phyloP scores from a whole-genome alignment of 2,113 vertebrate genomes.

The Sebastes fasciatus region DNA sequence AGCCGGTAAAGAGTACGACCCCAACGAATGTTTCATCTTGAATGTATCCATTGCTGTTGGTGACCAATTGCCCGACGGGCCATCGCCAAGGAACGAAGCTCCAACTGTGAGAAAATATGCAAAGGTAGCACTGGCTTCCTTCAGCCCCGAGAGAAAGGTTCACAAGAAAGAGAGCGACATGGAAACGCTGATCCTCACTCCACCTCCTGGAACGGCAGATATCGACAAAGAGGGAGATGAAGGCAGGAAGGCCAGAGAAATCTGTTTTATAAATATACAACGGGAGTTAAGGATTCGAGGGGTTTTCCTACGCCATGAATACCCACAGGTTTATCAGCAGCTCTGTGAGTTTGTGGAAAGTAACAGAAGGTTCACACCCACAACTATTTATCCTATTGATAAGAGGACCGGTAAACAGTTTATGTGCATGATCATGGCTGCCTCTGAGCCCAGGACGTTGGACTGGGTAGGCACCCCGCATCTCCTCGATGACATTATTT shows the following conservation, averaged over 20 bases:
- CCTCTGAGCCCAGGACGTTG: slow-evolving; percentile 95
- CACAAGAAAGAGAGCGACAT: slow-evolving; percentile 92
- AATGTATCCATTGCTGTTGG: slow-evolving; percentile 97
- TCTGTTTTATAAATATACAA: slow-evolving; percentile 98
- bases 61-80: slow-evolving; percentile 89
- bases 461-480: slow-evolving; percentile 98
- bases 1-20: slow-evolving; percentile 94
- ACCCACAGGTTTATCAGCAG: slow-evolving; percentile 94
- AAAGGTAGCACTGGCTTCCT: slow-evolving; percentile 96
- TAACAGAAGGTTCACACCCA: slow-evolving; percentile 96
- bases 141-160: slow-evolving; percentile 91
- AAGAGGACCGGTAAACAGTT: slow-evolving; percentile 98
- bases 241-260: slow-evolving; percentile 93
- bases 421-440: slow-evolving; percentile 99
- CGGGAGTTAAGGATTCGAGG: slow-evolving; percentile 95
- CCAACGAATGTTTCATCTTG: slow-evolving; percentile 97
- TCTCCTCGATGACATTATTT: slow-evolving; percentile 97
- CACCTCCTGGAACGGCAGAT: slow-evolving; percentile 93
- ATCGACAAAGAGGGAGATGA: slow-evolving; percentile 95
- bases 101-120: slow-evolving; percentile 97
- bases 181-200: slow-evolving; percentile 97
- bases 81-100: slow-evolving; percentile 87
- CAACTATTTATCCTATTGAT: slow-evolving; percentile 97
- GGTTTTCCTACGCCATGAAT: slow-evolving; percentile 96
- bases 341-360: slow-evolving; percentile 97